Conservation (phyloP, 2,113 vertebrate species). For the Chaenocephalus aceratus region DNA sequence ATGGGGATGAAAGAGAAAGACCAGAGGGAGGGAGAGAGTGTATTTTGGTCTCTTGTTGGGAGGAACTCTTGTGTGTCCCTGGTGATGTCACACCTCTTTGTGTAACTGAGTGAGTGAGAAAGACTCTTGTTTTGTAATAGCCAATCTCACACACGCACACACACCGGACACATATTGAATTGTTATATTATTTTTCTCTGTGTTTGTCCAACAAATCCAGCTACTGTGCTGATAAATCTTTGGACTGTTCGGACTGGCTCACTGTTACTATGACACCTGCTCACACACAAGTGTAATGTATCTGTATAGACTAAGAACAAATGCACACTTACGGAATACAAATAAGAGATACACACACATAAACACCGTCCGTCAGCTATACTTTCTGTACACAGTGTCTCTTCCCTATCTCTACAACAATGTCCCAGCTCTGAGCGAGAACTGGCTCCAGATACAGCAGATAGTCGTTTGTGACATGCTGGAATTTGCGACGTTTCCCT, state of each 20-base stretch:
- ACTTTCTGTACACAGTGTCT: background rate
- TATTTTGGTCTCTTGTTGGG: slow-evolving; percentile 54
- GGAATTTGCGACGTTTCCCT: slow-evolving; percentile 15
- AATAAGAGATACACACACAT: background rate
- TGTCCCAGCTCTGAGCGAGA: slow-evolving; percentile 35
- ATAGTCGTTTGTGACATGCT: slow-evolving; percentile 3
- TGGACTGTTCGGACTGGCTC: background rate
- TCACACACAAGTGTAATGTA: background rate
- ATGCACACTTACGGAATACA: background rate
- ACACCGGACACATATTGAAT: slow-evolving; percentile 3
- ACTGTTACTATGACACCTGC: slow-evolving; percentile 1
- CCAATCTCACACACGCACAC: background rate
- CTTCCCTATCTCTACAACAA: slow-evolving; percentile 2
- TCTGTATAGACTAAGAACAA: background rate
- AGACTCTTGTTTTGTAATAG: slow-evolving; percentile 40
- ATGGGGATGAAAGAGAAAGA: background rate
- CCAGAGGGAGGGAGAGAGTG: slow-evolving; percentile 21
- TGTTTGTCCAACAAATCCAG: slow-evolving; percentile 12
- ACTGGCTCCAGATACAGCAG: slow-evolving; percentile 24
- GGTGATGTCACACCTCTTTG: slow-evolving; percentile 60
- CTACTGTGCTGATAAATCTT: background rate
- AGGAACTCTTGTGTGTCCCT: slow-evolving; percentile 48
- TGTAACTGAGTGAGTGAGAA: slow-evolving; percentile 39
- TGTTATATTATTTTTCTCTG: slow-evolving; percentile 16
- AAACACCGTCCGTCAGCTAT: background rate